Percentiles rank a stretch among this genome's conserved stretches.
Conservation (phyloP, 2,113 vertebrate species). For the Hyperopisus bebe region DNA sequence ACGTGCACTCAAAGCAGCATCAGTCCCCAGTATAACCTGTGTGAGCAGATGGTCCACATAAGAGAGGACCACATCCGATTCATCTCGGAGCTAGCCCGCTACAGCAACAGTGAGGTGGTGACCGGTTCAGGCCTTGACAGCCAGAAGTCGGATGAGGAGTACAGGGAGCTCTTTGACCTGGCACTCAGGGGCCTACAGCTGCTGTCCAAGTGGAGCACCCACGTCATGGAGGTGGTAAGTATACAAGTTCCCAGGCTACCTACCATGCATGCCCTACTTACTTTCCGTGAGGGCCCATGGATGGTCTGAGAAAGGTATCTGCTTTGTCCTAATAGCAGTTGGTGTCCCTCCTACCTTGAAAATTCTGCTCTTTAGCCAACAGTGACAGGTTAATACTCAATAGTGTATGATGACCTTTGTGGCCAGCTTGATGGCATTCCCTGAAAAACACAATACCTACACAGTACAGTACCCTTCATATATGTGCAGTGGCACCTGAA, state of each 20-base stretch:
- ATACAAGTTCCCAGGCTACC: neutral
- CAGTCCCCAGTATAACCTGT: constrained; percentile 98
- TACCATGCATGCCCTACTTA: neutral
- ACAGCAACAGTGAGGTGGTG: constrained; percentile 99
- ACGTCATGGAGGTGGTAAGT: constrained; percentile 97
- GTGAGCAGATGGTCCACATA: constrained; percentile 99
- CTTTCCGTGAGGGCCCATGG: neutral
- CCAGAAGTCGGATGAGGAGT: constrained; percentile 97
- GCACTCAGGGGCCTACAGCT: constrained; percentile 90
- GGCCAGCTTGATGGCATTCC: neutral
- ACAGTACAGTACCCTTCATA: neutral
- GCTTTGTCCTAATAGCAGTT: neutral
- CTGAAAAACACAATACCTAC: neutral
- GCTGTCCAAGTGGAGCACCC: constrained; percentile 97
- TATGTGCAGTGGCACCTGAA: neutral
- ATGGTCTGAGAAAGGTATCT: neutral
- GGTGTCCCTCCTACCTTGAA: too few species aligned
- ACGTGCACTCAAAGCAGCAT: constrained; percentile 97
- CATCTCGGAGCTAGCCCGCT: constrained; percentile 96
- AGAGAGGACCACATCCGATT: constrained; percentile 98
- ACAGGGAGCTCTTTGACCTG: constrained; percentile 91
- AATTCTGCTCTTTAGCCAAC: neutral
- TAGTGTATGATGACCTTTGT: neutral
- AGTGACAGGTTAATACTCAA: neutral
- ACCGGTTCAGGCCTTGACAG: constrained; percentile 96